These are phyloP conservation scores for Poecile atricapillus DNA, from an alignment of 2,113 vertebrate species.

Conservation along the genomic window DNA sequence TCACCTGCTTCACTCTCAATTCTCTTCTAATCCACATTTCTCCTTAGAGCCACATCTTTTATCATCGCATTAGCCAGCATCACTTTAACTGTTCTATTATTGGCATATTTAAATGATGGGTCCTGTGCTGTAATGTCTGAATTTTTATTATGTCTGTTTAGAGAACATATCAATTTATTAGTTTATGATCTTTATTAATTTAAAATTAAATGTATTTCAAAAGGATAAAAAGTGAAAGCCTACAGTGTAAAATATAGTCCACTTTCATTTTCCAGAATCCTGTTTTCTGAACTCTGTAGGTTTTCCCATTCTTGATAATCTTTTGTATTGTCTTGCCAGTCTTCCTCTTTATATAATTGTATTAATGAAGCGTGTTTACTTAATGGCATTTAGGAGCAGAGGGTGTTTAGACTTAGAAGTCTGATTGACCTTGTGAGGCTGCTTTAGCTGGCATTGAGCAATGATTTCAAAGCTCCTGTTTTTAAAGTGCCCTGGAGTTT, in stretches of 20 bases:
- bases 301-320: not conserved
- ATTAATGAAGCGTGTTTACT: not conserved
- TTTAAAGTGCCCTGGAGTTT: not conserved
- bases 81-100: constrained; percentile 65
- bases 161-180: constrained; percentile 35
- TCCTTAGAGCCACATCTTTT: constrained; percentile 67
- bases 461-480: not conserved
- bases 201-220: not conserved
- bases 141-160: constrained; percentile 50
- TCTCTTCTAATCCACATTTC: constrained; percentile 60
- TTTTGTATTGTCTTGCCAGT: constrained; percentile 26
- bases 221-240: constrained; percentile 11
- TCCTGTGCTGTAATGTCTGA: constrained; percentile 58
- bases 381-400: constrained; percentile 5
- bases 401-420: not conserved
- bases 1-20: constrained; percentile 52
- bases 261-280: not conserved
- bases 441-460: constrained; percentile 12
- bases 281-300: constrained; percentile 17
- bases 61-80: constrained; percentile 65
- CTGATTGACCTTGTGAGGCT: constrained; percentile 2
- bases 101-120: constrained; percentile 56
- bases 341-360: constrained; percentile 1
- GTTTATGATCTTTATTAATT: constrained; percentile 47
- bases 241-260: constrained; percentile 7